Conservation (phyloP, 2,113 vertebrate genomes). For the Pangasianodon gigas region DNA sequence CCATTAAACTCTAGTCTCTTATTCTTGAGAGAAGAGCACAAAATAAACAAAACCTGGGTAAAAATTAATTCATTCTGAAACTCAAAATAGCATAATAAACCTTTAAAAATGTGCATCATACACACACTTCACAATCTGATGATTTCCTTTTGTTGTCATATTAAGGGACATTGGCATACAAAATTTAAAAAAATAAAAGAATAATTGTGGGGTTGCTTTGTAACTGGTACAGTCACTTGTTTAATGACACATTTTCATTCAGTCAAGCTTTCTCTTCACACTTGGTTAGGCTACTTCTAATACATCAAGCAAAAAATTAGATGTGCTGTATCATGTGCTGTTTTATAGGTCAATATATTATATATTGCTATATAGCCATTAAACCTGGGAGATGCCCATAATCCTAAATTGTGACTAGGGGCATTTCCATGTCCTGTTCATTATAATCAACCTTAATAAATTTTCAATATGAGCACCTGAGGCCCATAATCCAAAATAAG, state of each 20-base stretch:
- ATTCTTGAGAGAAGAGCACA: neutral
- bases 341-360: neutral
- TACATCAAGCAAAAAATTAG: neutral
- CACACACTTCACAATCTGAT: no score
- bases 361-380: neutral
- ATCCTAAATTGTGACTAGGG: neutral
- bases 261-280: neutral
- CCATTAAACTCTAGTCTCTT: neutral
- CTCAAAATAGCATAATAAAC: no score
- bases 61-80: neutral
- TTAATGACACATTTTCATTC: neutral
- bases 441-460: neutral
- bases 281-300: neutral
- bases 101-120: no score
- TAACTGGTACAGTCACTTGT: neutral
- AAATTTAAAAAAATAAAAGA: neutral
- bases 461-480: neutral
- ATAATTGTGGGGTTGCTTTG: no score
- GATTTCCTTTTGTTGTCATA: neutral
- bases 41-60: neutral
- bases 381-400: neutral
- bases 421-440: neutral
- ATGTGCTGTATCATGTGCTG: neutral
- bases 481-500: neutral
- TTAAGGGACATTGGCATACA: neutral